These are phyloP conservation scores for Poeciliopsis gracilis DNA, from an alignment of 2,797 vertebrate species.

Conservation along the genomic window DNA sequence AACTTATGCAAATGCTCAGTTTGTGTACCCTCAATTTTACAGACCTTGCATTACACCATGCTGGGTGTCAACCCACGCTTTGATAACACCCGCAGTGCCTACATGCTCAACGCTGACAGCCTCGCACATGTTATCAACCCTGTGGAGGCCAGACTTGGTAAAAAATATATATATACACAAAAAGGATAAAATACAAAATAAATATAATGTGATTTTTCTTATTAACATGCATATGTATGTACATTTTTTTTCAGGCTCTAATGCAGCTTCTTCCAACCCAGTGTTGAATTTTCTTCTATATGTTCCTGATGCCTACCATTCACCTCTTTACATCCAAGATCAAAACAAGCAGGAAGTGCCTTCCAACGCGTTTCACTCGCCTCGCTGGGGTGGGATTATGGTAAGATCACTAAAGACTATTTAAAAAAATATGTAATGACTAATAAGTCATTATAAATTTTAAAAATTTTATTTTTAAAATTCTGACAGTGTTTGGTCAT, in stretches of 20 bases:
- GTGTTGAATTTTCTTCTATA: constrained; percentile 97
- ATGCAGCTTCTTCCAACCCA: constrained; percentile 92
- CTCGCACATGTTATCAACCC: constrained; percentile 98
- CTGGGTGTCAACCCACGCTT: constrained; percentile 94
- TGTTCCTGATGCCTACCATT: constrained; percentile 90
- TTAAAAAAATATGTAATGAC: too few species aligned
- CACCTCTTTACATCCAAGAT: constrained; percentile 92
- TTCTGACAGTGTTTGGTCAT: background rate
- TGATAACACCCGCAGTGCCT: constrained; percentile 84
- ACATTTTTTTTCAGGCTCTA: constrained; percentile 84
- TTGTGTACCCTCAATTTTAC: constrained; percentile 10
- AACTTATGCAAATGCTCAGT: background rate
- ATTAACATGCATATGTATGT: background rate
- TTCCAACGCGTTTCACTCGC: constrained; percentile 96
- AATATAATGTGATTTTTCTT: background rate
- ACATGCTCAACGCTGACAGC: constrained; percentile 87
- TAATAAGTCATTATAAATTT: too few species aligned
- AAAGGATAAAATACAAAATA: background rate
- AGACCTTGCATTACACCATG: constrained; percentile 92
- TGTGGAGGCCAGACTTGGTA: constrained; percentile 94
- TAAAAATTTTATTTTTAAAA: background rate
- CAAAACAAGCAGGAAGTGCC: constrained; percentile 83
- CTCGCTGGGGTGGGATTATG: constrained; percentile 98
- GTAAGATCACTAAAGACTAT: constrained; percentile 68
- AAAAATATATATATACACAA: constrained; percentile 36